Base-by-base conservation (phyloP, 2,888 invertebrate genomes). In the Odontocolon sp. region DNA sequence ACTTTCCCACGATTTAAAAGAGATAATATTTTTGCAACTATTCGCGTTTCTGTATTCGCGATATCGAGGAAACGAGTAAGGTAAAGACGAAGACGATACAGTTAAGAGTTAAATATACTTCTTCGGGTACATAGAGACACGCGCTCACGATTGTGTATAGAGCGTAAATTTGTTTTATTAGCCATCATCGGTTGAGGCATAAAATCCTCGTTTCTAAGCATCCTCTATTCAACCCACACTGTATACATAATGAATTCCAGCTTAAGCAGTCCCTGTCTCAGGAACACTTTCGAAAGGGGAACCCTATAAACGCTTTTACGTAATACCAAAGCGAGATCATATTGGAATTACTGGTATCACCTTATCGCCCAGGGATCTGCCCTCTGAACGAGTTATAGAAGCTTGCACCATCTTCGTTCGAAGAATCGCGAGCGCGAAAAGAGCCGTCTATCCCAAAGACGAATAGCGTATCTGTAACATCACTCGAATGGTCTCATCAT, bases 311-410 rank as follows among this genome's bases (percentile, higher is more conserved):
- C 28, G 33, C 9, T 33, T 57, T 75, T 75, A 69, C 69, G 75
- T 75, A 75, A 75, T 45, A 64, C 33, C 23, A 26, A 6, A 50
- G 42, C n/a, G 56, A 21, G 28, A 70, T 70, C 50, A 66, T 59
- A 66, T 75, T 66, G 64, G 70, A 66, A 76, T 61, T 54, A 76
- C 38, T 47, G 45, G 71, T 72, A 77, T 76, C 63, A 67, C 67
- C 67, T 72, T 77, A 77, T 77, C 77, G 71, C 50, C 45, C 47
- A 47, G 47, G n/a, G 67, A 77, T 77, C 77, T 72, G 77, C 67
- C 68, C 72, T 77, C 68, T 68, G 63, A 57, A 63, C 67, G 77
- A 77, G 71, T 77, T 72, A 67, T 72, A 57, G 33, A 63, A 57
- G 16, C 72, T 72, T 71, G 71, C 76, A 71, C 36, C 74, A 75